Evolutionary conservation across 2,113 vertebrate species (phyloP), one percentile per base, ranked within the genome.

Genomic region (Herpetotheres cachinnans): DNA sequence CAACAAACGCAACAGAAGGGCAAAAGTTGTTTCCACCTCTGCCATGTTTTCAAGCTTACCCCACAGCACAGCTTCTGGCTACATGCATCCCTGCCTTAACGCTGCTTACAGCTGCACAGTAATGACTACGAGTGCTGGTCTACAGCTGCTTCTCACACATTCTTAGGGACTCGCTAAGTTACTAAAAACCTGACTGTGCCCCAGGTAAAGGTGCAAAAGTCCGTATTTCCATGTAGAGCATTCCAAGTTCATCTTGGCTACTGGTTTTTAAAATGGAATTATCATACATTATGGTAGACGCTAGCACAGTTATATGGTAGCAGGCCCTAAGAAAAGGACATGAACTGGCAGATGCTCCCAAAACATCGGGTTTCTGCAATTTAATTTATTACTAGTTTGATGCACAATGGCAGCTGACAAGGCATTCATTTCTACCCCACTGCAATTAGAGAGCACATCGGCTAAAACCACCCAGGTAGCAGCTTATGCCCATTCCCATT

Each of bases 391-490:
- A 69, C 62, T 42, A 66, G 17, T 59, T 74, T 70, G 58, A 85
- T n/a, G 44, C 11, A 76, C 66, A 61, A 65, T 0, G 3, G 34
- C 78, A 91, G 54, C 65, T 80, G 62, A 66, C 38, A 85, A 80
- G 36, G 46, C 44, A 65, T 69, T 76, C 36, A 82, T 72, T 92
- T 85, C 66, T 38, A 72, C 44, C 73, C 22, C 49, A 79, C 1
- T 59, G 40, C 73, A 96, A 91, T 85, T 49, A 87, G 52, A 72
- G 17, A 91, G 34, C 10, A 44, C 40, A 87, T 61, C 38, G 59
- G 11, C 44, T 79, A 76, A 84, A 94, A 89, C 47, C 91, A 90
- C 58, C 25, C 84, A 95, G 82, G 84, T 46, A 91, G 84, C 50
- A 91, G 49, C 46, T 80, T 72, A 56, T 36, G n/a, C 27, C 93